These are phyloP conservation scores for Bos javanicus DNA, from an alignment of 2,113 vertebrate species.

Conservation along the genomic window DNA sequence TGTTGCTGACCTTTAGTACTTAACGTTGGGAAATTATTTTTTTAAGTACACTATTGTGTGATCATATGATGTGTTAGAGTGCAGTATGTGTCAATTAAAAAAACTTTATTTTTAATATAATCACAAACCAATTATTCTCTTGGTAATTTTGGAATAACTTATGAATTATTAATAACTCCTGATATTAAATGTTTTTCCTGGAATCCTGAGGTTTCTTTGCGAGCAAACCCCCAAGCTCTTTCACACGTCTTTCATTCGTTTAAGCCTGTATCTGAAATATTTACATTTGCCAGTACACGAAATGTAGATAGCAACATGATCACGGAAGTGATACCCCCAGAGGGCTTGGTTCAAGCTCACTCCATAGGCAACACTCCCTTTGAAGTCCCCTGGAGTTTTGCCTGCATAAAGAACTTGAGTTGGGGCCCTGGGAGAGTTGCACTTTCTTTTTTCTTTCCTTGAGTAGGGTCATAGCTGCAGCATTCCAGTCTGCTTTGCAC, in stretches of 20 bases:
- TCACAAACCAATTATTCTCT: neutral
- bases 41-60: neutral
- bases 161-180: neutral
- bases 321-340: conserved; percentile 2
- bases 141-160: neutral
- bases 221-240: conserved; percentile 7
- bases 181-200: conserved; percentile 43
- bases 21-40: conserved; percentile 21
- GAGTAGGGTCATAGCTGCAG: conserved; percentile 4
- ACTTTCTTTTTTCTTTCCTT: conserved; percentile 32
- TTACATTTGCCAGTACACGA: conserved; percentile 43
- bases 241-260: conserved; percentile 60
- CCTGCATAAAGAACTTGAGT: conserved; percentile 5
- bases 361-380: conserved; percentile 30
- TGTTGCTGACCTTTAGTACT: neutral
- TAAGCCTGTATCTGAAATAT: conserved; percentile 54
- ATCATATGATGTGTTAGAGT: neutral
- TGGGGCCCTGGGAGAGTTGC: conserved; percentile 44
- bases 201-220: conserved; percentile 50
- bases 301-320: conserved; percentile 31
- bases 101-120: neutral
- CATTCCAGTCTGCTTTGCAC: conserved; percentile 58
- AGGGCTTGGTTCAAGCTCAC: neutral
- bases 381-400: conserved; percentile 64
- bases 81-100: neutral